Evolutionary conservation across 2,113 vertebrate genomes (phyloP).

Genomic region (Embiotoca jacksoni): DNA sequence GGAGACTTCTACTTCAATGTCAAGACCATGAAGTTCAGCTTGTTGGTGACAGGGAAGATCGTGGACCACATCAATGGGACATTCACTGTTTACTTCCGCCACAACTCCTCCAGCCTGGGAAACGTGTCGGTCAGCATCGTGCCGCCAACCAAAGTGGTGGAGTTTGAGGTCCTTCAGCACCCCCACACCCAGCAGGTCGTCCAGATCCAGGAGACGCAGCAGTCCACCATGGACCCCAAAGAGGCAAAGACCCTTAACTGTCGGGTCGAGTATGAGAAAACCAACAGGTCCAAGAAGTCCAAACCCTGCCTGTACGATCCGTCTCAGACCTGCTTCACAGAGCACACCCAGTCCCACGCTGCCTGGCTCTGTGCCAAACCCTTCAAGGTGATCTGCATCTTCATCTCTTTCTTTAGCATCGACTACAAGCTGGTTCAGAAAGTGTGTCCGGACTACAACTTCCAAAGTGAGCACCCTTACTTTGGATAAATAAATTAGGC

Average conservation of each 20-base stretch:
- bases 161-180: conserved; percentile 90
- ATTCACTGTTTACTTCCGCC: conserved; percentile 97
- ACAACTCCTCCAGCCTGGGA: conserved; percentile 96
- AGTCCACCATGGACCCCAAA: conserved; percentile 90
- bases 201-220: conserved; percentile 86
- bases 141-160: conserved; percentile 92
- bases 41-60: conserved; percentile 89
- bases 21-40: conserved; percentile 92
- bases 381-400: conserved; percentile 99
- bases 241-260: conserved; percentile 94
- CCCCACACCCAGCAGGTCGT: conserved; percentile 87
- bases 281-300: conserved; percentile 94
- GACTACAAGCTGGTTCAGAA: conserved; percentile 99
- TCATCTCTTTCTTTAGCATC: conserved; percentile 98
- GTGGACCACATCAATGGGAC: conserved; percentile 98
- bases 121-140: conserved; percentile 96
- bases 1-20: conserved; percentile 98
- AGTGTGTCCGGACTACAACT: conserved; percentile 99
- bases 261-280: conserved; percentile 97
- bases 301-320: conserved; percentile 97
- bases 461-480: conserved; percentile 96
- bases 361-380: conserved; percentile 98
- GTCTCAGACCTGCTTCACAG: conserved; percentile 94
- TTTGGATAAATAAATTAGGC: conserved; percentile 86
- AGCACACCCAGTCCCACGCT: conserved; percentile 96